Conservation (phyloP, 2,113 vertebrate species). For the Glaucidium brasilianum region DNA sequence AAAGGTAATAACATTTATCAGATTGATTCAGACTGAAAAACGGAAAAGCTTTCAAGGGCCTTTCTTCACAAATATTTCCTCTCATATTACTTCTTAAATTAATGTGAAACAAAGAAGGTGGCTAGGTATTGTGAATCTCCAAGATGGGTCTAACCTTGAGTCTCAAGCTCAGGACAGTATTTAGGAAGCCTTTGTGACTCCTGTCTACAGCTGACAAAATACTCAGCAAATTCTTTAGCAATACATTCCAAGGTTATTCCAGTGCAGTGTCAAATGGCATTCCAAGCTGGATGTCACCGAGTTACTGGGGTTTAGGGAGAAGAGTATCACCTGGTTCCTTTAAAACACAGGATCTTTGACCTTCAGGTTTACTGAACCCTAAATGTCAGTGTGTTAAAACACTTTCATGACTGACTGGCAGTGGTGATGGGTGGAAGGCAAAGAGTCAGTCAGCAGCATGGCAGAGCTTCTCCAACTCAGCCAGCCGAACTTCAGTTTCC, state of each 20-base stretch:
- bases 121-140: neutral
- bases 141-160: neutral
- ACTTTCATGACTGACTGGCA: neutral
- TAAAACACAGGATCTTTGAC: neutral
- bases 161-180: neutral
- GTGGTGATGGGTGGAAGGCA: neutral
- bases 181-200: neutral
- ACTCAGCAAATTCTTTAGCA: neutral
- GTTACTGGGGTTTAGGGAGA: neutral
- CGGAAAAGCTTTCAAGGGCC: neutral
- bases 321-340: neutral
- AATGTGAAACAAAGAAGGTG: neutral
- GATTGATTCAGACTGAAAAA: neutral
- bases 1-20: neutral
- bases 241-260: neutral
- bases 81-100: neutral
- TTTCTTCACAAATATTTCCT: neutral
- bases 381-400: neutral
- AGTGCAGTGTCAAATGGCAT: neutral
- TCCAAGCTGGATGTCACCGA: neutral
- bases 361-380: neutral
- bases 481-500: neutral
- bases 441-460: neutral
- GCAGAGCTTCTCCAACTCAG: neutral
- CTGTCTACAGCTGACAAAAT: conserved; percentile 15